These are phyloP conservation scores for Arothron firmamentum DNA, from an alignment of 2,113 vertebrate species.

Conservation along the genomic window DNA sequence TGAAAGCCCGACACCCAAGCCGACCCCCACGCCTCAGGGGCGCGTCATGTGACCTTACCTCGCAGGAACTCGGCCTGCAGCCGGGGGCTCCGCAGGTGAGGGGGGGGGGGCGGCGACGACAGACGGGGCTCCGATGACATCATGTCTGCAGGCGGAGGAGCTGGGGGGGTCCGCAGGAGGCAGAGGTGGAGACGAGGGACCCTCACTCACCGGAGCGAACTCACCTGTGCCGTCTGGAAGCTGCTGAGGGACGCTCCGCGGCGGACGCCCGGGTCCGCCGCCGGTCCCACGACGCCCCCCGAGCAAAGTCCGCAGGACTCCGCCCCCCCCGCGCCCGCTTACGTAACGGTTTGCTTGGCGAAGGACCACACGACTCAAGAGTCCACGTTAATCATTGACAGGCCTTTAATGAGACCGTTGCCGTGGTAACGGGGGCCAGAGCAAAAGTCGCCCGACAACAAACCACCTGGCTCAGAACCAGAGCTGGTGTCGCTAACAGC, in stretches of 20 bases:
- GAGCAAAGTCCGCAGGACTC: conserved; percentile 10
- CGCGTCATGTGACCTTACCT: conserved; percentile 12
- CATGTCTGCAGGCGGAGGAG: neutral
- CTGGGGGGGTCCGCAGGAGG: too few relatives aligned
- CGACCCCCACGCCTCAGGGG: neutral
- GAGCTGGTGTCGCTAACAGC: too few relatives aligned
- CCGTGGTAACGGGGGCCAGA: conserved; percentile 23
- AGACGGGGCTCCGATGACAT: neutral
- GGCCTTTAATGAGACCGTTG: conserved; percentile 19
- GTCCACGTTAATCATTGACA: conserved; percentile 50
- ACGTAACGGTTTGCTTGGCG: neutral
- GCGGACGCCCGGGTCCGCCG: too few relatives aligned
- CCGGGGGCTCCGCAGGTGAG: conserved; percentile 27
- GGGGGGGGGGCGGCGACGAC: neutral
- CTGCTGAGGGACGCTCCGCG: too few relatives aligned
- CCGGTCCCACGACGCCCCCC: neutral
- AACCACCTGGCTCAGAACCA: too few relatives aligned
- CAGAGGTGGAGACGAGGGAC: too few relatives aligned
- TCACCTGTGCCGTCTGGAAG: too few relatives aligned
- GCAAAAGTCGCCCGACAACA: neutral
- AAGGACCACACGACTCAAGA: conserved; percentile 5
- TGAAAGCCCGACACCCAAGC: too few relatives aligned
- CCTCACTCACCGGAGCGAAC: too few relatives aligned
- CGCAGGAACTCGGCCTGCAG: conserved; percentile 39
- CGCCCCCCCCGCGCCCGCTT: neutral